Base-by-base conservation (phyloP, 2,888 invertebrate species). In the Acleris cristana region DNA sequence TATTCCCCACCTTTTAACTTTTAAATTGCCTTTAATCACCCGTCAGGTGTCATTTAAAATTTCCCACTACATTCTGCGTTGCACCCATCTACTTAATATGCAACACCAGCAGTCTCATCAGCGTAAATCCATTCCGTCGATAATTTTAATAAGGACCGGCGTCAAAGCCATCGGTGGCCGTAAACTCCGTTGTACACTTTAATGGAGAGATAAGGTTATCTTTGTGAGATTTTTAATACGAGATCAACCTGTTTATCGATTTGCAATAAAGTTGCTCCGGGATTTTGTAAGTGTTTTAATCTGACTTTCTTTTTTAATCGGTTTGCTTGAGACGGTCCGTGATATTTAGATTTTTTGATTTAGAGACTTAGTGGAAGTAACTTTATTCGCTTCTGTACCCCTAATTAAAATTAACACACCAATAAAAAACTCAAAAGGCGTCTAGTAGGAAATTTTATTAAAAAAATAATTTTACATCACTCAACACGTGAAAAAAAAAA, bases 51-150 rank as follows among this genome's bases (percentile, higher is more conserved):
- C 54, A 53, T 44, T 67, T 58, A 40, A 18, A 58, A 61, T 45
- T 52, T 62, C 55, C 65, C 56, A 53, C 61, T 65, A 61, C 55
- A 65, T 40, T 44, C 40, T 44, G 66, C 63, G 57, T 45, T 56
- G 30, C 58, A 71, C 65, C 69, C 69, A 72, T 51, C 73, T 71
- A 65, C 69, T 86, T 81, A 85, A 78, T 80, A 86, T 87, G 84
- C 87, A 76, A 73, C 75, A 57, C 78, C 82, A 82, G 75, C 79
- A 70, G 71, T 79, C 82, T 83, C 84, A 85, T 86, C 84, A 82
- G 80, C 76, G 79, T 83, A 82, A 84, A 85, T 86, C 79, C 79
- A 72, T 74, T 79, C 79, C 80, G 84, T 83, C 82, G 82, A 70
- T 79, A 80, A 77, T 74, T 81, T 81, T 80, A 80, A 80, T 77